Percentiles rank a stretch among this genome's conserved stretches.
Conservation (phyloP, 2,888 invertebrate species). For the Eupelmus urozonus region DNA sequence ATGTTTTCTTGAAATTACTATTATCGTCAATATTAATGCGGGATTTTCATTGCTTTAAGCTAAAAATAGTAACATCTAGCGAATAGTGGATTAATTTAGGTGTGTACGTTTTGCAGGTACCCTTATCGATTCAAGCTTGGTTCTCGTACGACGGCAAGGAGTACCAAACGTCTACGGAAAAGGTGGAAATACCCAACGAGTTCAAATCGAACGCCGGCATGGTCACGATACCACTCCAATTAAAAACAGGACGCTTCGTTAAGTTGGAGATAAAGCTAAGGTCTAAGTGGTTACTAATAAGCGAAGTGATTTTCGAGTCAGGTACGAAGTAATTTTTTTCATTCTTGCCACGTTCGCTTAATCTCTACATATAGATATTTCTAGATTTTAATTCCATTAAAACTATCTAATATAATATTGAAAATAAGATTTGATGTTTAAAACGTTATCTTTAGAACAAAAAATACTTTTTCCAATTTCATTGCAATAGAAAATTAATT, state of each 20-base stretch:
- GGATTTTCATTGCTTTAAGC: too few species aligned
- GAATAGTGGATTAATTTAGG: too few species aligned
- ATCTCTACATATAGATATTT: too few species aligned
- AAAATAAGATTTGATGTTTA: too few species aligned
- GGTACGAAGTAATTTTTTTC: constrained; percentile 75
- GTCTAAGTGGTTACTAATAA: constrained; percentile 92
- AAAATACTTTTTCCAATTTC: too few species aligned
- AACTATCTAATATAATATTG: too few species aligned
- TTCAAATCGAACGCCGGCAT: constrained; percentile 78
- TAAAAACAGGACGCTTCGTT: constrained; percentile 87
- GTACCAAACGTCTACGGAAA: constrained; percentile 85
- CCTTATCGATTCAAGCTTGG: constrained; percentile 86
- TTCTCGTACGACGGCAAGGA: constrained; percentile 88
- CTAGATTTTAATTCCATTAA: too few species aligned
- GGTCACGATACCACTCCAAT: constrained; percentile 86
- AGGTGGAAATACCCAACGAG: constrained; percentile 81
- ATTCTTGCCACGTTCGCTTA: not conserved
- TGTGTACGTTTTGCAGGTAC: constrained; percentile 81
- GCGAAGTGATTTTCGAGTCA: constrained; percentile 91
- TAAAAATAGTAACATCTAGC: too few species aligned
- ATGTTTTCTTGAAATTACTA: not conserved
- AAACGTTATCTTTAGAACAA: too few species aligned
- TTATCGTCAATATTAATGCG: too few species aligned
- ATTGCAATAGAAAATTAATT: too few species aligned
- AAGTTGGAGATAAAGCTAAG: constrained; percentile 87